Evolutionary conservation across 2,888 invertebrate genomes (phyloP), one percentile per base, ranked within the genome.

Genomic region (Caenorhabditis sp.): DNA sequence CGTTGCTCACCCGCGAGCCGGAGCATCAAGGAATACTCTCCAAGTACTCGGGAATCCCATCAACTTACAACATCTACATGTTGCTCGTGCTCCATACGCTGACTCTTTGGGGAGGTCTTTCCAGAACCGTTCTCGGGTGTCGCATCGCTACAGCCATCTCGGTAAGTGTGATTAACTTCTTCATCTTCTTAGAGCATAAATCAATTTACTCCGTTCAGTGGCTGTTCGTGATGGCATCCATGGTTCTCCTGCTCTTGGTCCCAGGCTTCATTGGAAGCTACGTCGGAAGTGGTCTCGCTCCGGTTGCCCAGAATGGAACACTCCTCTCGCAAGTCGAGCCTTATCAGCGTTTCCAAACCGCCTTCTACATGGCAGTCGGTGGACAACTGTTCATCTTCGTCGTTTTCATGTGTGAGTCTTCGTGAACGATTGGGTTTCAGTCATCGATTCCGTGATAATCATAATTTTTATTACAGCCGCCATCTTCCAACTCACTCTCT

Each of bases 201-300:
- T n/a, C n/a, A n/a, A n/a, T n/a, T n/a, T n/a, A n/a, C n/a, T 19
- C 22, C 24, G 61, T 73, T 35, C 61, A 73, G 72, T 73, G 72
- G 72, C 7, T 61, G 24, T 51, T 61, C 61, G 35, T 61, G 35
- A n/a, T 73, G 16, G 8, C 35, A 16, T 51, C 63, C 6, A 5
- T 73, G 26, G 26, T 38, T 4, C 16, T 41, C 19, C 19, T 73
- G 6, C 4, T 73, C 14, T 12, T 73, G 24, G 26, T 63, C 2
- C 73, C 73, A 19, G 35, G 63, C 14, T 73, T 73, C 28, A 14
- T 63, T 12, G 73, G 63, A 24, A 41, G 51, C 38, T 73, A 54
- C 63, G 31, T 54, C 10, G 61, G 47, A 0, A 54, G 51, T 1
- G 73, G 73, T 56, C 1, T 61, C 24, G 24, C 38, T 24, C 41